These are phyloP conservation scores for Thereva unica DNA, from an alignment of 2,888 invertebrate genomes.

Conservation along the genomic window DNA sequence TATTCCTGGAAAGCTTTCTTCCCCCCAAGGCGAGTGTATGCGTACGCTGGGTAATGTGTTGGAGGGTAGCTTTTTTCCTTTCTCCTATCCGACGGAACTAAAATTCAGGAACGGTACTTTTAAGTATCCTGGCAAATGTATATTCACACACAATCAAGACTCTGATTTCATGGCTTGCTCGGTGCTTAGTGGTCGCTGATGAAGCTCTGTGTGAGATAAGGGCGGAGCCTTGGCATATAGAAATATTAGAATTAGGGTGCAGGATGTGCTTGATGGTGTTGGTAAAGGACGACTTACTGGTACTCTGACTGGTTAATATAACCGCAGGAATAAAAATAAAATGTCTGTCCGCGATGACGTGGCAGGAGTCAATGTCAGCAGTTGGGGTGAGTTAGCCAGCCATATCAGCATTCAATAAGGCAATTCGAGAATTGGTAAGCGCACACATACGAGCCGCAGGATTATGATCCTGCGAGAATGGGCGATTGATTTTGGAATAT, in stretches of 20 bases:
- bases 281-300: constrained; percentile 32
- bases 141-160: constrained; percentile 18
- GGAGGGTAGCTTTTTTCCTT: constrained; percentile 21
- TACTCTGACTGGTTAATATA: constrained; percentile 56
- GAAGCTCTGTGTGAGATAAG: background rate
- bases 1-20: constrained; percentile 49
- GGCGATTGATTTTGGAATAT: constrained; percentile 26
- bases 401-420: constrained; percentile 31
- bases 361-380: constrained; percentile 34
- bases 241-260: background rate
- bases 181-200: constrained; percentile 25
- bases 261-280: background rate
- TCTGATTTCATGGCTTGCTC: constrained; percentile 35
- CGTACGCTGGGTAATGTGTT: constrained; percentile 6
- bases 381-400: constrained; percentile 13
- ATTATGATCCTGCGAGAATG: constrained; percentile 14
- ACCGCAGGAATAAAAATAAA: constrained; percentile 50
- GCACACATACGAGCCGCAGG: constrained; percentile 4
- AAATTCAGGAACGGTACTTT: background rate
- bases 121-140: constrained; percentile 1
- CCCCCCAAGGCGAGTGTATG: constrained; percentile 36
- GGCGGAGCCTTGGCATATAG: constrained; percentile 17
- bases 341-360: constrained; percentile 39
- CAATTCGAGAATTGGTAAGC: constrained; percentile 2
- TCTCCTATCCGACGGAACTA: constrained; percentile 6